Evolutionary conservation across 2,113 vertebrate genomes (phyloP).

Genomic region (Eretmochelys imbricata): DNA sequence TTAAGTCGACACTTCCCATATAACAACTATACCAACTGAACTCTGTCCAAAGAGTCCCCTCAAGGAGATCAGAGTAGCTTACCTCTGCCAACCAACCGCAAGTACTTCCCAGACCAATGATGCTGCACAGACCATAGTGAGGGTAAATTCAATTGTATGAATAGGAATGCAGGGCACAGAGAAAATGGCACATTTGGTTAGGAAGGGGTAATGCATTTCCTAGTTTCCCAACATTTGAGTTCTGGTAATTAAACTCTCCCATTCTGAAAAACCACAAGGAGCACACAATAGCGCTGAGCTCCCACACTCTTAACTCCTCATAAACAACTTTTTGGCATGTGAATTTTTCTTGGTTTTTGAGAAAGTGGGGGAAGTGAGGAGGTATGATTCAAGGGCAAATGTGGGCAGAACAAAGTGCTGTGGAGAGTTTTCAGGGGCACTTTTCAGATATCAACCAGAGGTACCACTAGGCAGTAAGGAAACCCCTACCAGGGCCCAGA

Average conservation of each 20-base stretch:
- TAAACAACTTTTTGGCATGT: not conserved
- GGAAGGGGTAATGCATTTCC: too few species aligned
- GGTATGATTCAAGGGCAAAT: too few species aligned
- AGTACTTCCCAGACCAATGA: too few species aligned
- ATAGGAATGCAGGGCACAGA: too few species aligned
- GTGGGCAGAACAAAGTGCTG: not conserved
- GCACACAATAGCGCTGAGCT: not conserved
- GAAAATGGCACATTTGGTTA: too few species aligned
- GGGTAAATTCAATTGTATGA: too few species aligned
- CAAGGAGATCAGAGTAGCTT: too few species aligned
- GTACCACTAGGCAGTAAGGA: not conserved
- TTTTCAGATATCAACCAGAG: not conserved
- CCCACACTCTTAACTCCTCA: not conserved
- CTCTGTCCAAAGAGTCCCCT: too few species aligned
- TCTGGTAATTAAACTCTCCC: not conserved
- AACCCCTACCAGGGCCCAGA: not conserved
- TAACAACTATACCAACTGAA: too few species aligned
- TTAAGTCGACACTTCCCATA: too few species aligned
- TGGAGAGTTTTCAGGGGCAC: not conserved
- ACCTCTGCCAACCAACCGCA: too few species aligned
- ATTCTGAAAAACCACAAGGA: not conserved
- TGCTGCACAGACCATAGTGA: too few species aligned
- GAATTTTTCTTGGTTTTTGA: not conserved
- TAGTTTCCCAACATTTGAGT: not conserved
- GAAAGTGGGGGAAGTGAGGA: not conserved